phyloP scores from a whole-genome alignment of 2,113 vertebrate genomes.

The Dromas ardeola region DNA sequence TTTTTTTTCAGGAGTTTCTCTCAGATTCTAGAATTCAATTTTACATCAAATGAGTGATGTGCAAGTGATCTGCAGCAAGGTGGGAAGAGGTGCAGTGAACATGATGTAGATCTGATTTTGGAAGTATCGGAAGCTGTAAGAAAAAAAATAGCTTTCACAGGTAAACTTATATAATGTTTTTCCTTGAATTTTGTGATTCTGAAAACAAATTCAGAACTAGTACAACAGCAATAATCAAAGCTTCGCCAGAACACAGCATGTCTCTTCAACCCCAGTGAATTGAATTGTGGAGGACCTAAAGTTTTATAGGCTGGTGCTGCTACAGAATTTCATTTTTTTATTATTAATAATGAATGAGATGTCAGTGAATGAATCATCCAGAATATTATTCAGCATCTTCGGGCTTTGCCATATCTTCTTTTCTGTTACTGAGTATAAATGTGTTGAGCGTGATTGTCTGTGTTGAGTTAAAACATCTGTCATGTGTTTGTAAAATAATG shows the following conservation, averaged over 20 bases:
- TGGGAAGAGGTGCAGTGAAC: not conserved
- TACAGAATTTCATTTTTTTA: not conserved
- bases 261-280: not conserved
- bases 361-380: not conserved
- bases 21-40: not conserved
- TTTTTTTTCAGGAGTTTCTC: not conserved
- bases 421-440: not conserved
- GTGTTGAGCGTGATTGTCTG: not conserved
- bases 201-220: not conserved
- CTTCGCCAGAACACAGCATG: not conserved
- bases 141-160: not conserved
- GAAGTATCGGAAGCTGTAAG: not conserved
- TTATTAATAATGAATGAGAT: not conserved
- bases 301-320: not conserved
- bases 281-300: not conserved
- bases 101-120: not conserved
- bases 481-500: not conserved
- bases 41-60: not conserved
- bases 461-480: not conserved
- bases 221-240: not conserved
- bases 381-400: not conserved
- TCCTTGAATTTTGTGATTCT: not conserved
- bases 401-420: not conserved
- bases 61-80: not conserved
- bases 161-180: not conserved